Conservation (phyloP, 2,113 vertebrate species). For the Mohoua ochrocephala region DNA sequence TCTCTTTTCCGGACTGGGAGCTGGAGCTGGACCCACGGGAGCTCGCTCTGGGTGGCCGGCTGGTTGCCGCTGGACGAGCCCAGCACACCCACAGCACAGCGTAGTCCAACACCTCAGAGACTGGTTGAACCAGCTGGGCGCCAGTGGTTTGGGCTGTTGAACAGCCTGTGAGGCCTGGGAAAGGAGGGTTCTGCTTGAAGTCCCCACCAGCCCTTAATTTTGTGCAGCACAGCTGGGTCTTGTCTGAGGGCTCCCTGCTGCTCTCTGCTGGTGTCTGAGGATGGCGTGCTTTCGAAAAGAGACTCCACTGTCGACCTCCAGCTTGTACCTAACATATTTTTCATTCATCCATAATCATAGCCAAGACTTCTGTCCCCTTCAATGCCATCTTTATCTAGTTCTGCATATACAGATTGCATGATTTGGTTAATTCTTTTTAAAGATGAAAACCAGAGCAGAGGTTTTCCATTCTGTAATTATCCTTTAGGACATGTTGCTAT, state of each 20-base stretch:
- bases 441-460: background rate
- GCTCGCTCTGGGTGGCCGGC: accelerated
- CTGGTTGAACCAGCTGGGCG: background rate
- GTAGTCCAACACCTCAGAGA: background rate
- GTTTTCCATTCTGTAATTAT: background rate
- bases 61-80: accelerated
- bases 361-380: background rate
- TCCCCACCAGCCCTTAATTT: background rate
- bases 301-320: background rate
- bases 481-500: background rate
- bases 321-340: background rate
- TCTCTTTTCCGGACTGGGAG: background rate
- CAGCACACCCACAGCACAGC: background rate
- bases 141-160: background rate
- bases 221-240: background rate
- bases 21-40: background rate
- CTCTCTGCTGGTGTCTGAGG: background rate
- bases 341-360: background rate
- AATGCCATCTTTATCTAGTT: background rate
- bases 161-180: background rate
- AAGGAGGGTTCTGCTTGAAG: background rate
- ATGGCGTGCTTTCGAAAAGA: background rate
- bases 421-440: background rate
- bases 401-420: background rate
- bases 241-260: background rate